phyloP scores from a whole-genome alignment of 2,888 invertebrate genomes.

The Carpatolechia fugitivella region DNA sequence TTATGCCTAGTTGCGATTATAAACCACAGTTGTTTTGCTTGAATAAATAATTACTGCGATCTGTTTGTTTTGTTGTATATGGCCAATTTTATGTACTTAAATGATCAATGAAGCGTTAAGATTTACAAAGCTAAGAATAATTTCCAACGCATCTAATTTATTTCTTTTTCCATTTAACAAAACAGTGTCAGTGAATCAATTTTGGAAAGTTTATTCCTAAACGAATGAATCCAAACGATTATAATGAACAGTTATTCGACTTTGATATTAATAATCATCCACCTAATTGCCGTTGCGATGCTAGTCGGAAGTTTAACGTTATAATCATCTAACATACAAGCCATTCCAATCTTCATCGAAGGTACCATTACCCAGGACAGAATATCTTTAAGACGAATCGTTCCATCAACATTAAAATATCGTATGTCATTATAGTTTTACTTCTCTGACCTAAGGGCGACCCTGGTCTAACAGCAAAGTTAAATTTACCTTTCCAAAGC shows the following conservation, averaged over 20 bases:
- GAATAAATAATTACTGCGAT: neutral
- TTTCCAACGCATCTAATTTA: too few relatives aligned
- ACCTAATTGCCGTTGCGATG: conserved; percentile 5
- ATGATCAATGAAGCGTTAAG: too few relatives aligned
- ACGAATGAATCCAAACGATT: neutral
- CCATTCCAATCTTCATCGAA: conserved; percentile 11
- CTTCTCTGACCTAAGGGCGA: conserved; percentile 28
- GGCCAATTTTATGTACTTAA: too few relatives aligned
- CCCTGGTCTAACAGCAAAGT: conserved; percentile 12
- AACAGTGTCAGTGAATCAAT: neutral
- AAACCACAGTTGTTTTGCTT: neutral
- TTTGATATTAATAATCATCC: conserved; percentile 2
- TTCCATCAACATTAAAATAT: conserved; percentile 33
- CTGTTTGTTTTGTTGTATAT: too few relatives aligned
- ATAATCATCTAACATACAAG: conserved; percentile 6
- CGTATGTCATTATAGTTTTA: conserved; percentile 38
- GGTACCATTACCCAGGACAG: conserved; percentile 3
- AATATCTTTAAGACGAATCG: conserved; percentile 24
- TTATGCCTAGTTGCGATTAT: neutral
- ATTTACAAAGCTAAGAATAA: too few relatives aligned
- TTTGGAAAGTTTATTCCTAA: neutral
- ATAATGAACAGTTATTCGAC: conserved; percentile 1
- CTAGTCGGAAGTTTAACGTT: neutral
- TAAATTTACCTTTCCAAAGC: conserved; percentile 5
- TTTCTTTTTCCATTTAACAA: too few relatives aligned